Evolutionary conservation across 2,888 invertebrate genomes (phyloP).

Genomic region (Smittia aterrima): DNA sequence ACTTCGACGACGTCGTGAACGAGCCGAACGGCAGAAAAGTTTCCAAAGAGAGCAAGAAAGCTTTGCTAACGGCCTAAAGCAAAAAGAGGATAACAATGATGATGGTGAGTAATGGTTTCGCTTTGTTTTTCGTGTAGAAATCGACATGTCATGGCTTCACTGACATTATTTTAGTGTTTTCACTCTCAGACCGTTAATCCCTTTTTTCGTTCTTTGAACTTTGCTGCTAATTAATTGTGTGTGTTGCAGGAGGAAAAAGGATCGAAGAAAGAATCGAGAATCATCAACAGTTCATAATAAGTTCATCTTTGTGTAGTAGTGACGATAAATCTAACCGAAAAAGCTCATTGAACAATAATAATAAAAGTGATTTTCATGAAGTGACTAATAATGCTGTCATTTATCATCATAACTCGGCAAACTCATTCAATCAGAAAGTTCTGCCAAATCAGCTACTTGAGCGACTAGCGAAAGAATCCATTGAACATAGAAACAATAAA

Average conservation of each 20-base stretch:
- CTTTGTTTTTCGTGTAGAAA: background rate
- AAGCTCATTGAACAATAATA: conserved; percentile 23
- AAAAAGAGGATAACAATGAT: conserved; percentile 48
- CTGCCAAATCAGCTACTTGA: background rate
- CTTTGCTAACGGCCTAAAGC: conserved; percentile 45
- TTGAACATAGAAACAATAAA: conserved; percentile 35
- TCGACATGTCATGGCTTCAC: background rate
- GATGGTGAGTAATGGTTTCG: conserved; percentile 47
- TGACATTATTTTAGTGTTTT: background rate
- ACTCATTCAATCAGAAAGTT: background rate
- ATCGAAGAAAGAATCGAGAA: background rate
- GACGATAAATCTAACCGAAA: conserved; percentile 20
- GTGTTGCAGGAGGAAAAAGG: background rate
- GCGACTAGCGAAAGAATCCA: background rate
- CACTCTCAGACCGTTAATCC: background rate
- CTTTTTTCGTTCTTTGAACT: background rate
- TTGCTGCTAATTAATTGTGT: conserved; percentile 2
- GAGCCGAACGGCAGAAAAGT: conserved; percentile 80
- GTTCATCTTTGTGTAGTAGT: background rate
- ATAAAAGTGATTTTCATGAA: conserved; percentile 18
- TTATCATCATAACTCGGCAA: background rate
- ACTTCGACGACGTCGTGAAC: conserved; percentile 73
- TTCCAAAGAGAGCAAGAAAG: conserved; percentile 80
- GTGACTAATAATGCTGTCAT: conserved; percentile 35
- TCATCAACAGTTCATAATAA: conserved; percentile 31